phyloP scores from a whole-genome alignment of 2,888 invertebrate species.

The Camponotus fellah region DNA sequence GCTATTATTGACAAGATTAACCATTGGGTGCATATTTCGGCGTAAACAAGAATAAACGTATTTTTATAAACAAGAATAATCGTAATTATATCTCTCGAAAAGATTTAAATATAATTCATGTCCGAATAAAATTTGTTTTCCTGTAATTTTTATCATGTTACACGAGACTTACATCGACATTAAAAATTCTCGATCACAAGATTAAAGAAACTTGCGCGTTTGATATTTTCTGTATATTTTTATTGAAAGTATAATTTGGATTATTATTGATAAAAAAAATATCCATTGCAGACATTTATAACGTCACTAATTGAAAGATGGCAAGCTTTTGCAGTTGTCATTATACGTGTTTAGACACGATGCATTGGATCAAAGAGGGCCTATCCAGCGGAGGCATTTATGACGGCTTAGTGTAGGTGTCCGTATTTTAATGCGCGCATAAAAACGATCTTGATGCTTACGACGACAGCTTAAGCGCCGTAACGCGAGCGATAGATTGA shows the following conservation, averaged over 20 bases:
- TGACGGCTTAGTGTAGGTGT: constrained; percentile 4
- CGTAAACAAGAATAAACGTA: not conserved
- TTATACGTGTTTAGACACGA: not conserved
- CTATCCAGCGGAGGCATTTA: constrained; percentile 7
- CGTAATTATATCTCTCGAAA: constrained; percentile 4
- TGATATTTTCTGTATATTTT: not conserved
- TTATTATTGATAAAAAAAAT: constrained; percentile 1
- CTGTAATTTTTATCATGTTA: not conserved
- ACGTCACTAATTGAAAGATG: not conserved
- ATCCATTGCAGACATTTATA: not conserved
- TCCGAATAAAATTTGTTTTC: not conserved
- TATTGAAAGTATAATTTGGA: not conserved
- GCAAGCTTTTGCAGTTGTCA: not conserved
- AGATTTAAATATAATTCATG: not conserved
- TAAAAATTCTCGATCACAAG: not conserved
- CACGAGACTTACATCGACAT: not conserved
- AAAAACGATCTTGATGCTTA: constrained; percentile 26
- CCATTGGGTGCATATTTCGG: not conserved
- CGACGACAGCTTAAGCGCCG: constrained; percentile 34
- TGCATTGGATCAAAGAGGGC: not conserved
- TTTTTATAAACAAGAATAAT: no score
- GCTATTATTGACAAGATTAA: constrained; percentile 26
- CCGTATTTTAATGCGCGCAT: constrained; percentile 28
- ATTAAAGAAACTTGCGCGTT: not conserved
- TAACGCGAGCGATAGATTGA: constrained; percentile 40